Percentiles rank a stretch among this genome's conserved stretches.
phyloP scores from a whole-genome alignment of 2,888 invertebrate species.

The Lysandra bellargus region DNA sequence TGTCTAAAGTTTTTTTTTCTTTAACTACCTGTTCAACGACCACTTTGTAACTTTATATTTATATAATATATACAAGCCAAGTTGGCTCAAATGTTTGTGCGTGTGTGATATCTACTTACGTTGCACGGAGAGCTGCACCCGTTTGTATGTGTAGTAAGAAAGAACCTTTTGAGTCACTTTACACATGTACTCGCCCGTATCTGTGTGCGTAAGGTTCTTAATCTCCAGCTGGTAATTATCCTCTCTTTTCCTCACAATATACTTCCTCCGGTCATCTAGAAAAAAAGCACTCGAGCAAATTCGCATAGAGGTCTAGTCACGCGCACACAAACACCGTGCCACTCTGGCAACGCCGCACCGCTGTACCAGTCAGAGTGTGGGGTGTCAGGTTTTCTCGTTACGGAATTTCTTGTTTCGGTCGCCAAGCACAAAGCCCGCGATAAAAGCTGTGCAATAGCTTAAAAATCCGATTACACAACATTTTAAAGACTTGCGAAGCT shows the following conservation, averaged over 20 bases:
- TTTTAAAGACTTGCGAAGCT: slow-evolving; percentile 1
- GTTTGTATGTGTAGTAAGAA: slow-evolving; percentile 64
- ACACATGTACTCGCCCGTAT: slow-evolving; percentile 66
- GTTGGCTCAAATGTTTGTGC: neutral
- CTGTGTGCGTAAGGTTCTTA: slow-evolving; percentile 61
- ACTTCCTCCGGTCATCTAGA: slow-evolving; percentile 57
- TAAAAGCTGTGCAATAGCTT: neutral
- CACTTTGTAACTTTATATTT: too few relatives aligned
- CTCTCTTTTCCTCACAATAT: slow-evolving; percentile 50
- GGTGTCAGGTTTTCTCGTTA: too few relatives aligned
- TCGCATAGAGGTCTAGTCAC: too few relatives aligned
- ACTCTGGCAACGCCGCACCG: too few relatives aligned
- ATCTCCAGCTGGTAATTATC: slow-evolving; percentile 59
- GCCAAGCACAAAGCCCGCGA: neutral
- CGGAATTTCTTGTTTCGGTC: too few relatives aligned
- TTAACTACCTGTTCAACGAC: too few relatives aligned
- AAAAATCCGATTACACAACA: slow-evolving; percentile 19
- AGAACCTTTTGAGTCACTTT: slow-evolving; percentile 66
- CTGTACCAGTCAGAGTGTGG: too few relatives aligned
- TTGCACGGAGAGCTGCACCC: slow-evolving; percentile 58
- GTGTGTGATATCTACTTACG: slow-evolving; percentile 53
- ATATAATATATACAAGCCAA: too few relatives aligned
- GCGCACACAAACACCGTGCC: too few relatives aligned
- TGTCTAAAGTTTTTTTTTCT: too few relatives aligned
- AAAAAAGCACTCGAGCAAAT: neutral